A percentile compares a stretch with the other conserved stretches of the same genome.
Conservation (phyloP, 2,797 vertebrate genomes). For the Garrulus glandarius region DNA sequence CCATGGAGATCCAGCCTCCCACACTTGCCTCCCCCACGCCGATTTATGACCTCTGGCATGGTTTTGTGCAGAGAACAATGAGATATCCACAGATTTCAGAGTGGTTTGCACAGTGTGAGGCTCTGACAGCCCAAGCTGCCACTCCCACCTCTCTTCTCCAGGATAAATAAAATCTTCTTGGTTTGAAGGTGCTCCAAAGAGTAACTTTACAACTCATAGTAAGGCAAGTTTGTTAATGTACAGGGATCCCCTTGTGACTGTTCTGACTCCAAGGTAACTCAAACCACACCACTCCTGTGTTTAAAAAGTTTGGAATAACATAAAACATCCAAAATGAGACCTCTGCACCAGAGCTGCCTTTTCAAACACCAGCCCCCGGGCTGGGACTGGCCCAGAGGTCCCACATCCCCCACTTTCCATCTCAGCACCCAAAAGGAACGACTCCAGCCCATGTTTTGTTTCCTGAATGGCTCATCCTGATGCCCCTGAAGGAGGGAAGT, state of each 20-base stretch:
- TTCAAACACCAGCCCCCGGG: rapidly evolving
- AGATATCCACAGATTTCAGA: rapidly evolving
- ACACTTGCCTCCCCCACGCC: rapidly evolving
- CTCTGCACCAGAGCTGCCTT: not conserved
- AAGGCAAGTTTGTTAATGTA: rapidly evolving
- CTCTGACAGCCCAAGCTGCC: not conserved
- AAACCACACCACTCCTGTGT: not conserved
- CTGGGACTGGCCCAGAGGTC: not conserved
- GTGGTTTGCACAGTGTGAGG: rapidly evolving
- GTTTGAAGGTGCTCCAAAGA: not conserved
- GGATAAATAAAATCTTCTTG: too few species aligned
- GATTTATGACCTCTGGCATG: rapidly evolving
- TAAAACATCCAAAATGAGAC: not conserved
- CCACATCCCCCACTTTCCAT: not conserved
- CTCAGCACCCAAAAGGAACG: not conserved
- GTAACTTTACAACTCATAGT: rapidly evolving
- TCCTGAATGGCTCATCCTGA: not conserved
- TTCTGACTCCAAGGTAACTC: not conserved
- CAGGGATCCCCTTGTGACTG: rapidly evolving
- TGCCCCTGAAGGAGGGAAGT: not conserved
- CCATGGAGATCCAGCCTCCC: not conserved
- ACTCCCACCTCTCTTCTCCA: not conserved
- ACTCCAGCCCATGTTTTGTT: rapidly evolving
- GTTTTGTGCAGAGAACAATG: not conserved
- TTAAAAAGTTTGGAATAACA: not conserved